phyloP scores from a whole-genome alignment of 2,113 vertebrate species.

The Merops nubicus region DNA sequence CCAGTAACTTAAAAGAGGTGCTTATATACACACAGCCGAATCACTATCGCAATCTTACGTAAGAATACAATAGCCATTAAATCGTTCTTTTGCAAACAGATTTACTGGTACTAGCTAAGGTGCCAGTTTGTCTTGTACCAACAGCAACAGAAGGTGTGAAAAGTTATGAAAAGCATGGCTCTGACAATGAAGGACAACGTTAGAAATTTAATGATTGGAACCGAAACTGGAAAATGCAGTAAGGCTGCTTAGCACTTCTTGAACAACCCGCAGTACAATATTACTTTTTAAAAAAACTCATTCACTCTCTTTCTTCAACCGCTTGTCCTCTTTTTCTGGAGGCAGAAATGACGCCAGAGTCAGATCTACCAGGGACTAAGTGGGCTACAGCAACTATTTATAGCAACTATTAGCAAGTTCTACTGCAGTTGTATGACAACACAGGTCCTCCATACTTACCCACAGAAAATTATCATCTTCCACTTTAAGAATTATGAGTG shows the following conservation, averaged over 20 bases:
- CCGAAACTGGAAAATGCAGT: neutral
- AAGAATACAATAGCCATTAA: neutral
- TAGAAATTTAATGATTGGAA: neutral
- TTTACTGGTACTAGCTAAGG: neutral
- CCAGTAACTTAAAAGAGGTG: neutral
- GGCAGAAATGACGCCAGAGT: neutral
- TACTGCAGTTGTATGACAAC: neutral
- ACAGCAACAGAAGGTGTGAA: neutral
- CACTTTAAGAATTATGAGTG: neutral
- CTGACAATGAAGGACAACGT: neutral
- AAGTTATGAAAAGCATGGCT: neutral
- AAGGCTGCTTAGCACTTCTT: neutral
- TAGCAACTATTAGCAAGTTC: neutral
- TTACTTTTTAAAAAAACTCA: neutral
- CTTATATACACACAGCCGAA: constrained; percentile 2
- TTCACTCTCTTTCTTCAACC: neutral
- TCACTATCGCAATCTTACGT: neutral
- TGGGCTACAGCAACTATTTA: too few relatives aligned
- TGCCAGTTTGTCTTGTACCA: neutral
- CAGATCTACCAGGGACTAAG: neutral
- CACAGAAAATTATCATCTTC: neutral
- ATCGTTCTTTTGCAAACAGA: neutral
- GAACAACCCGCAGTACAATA: neutral
- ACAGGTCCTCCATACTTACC: neutral
- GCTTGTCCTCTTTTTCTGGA: neutral